A percentile compares a stretch with the other conserved stretches of the same genome.
phyloP scores from a whole-genome alignment of 2,113 vertebrate genomes.

The Saguinus midas region DNA sequence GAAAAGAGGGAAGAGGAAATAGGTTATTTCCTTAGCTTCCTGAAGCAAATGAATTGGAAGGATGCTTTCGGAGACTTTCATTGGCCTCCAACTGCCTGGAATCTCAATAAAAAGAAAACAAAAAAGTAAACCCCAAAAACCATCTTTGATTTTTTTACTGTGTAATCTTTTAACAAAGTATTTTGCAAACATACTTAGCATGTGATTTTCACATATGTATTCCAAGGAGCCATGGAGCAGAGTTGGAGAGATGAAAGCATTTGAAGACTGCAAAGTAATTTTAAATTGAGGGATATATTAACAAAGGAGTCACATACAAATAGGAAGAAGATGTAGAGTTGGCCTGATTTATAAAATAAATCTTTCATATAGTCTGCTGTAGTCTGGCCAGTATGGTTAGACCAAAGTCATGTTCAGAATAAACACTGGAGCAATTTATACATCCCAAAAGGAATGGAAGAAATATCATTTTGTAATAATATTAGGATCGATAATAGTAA shows the following conservation, averaged over 20 bases:
- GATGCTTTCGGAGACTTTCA: constrained; percentile 37
- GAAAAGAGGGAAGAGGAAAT: constrained; percentile 72
- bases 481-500: not conserved
- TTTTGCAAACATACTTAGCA: not conserved
- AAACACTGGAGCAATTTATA: not conserved
- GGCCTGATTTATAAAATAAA: not conserved
- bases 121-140: not conserved
- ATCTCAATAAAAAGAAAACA: not conserved
- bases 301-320: not conserved
- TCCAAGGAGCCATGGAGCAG: not conserved
- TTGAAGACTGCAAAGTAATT: not conserved
- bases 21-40: constrained; percentile 63
- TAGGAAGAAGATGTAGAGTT: not conserved
- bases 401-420: not conserved
- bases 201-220: constrained; percentile 15
- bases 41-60: constrained; percentile 58
- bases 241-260: not conserved
- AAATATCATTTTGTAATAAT: not conserved
- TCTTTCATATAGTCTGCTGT: not conserved
- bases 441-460: not conserved
- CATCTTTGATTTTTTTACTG: constrained; percentile 23
- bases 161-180: constrained; percentile 33
- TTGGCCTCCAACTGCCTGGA: constrained; percentile 16
- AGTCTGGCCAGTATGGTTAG: not conserved
- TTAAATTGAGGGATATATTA: not conserved